Percentiles rank a stretch among this genome's conserved stretches.
Evolutionary conservation across 2,113 vertebrate genomes (phyloP).

Genomic region (Galemys pyrenaicus): DNA sequence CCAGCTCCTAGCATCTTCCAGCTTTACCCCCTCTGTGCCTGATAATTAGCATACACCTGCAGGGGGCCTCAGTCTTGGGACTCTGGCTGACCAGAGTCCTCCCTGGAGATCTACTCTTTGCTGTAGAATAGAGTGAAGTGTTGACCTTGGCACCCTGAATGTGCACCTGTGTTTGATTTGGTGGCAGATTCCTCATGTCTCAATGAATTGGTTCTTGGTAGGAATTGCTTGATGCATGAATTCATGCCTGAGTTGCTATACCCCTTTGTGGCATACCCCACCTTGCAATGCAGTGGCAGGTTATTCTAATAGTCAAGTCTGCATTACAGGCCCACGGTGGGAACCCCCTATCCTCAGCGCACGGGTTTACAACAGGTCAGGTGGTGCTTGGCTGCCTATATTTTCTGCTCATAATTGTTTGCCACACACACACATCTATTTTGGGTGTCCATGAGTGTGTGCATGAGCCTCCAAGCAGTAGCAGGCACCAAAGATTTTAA

Average conservation of each 20-base stretch:
- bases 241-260: not conserved
- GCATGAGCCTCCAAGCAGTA: not conserved
- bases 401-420: conserved; percentile 27
- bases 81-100: not conserved
- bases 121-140: not conserved
- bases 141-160: not conserved
- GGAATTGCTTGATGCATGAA: not conserved
- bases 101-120: not conserved
- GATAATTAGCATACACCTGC: not conserved
- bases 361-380: not conserved
- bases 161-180: not conserved
- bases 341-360: not conserved
- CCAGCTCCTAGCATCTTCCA: not conserved
- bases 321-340: not conserved
- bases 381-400: not conserved
- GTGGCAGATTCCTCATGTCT: not conserved
- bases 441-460: not conserved
- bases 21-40: not conserved
- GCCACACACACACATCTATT: not conserved
- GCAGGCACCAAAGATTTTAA: not conserved
- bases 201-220: not conserved
- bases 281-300: not conserved
- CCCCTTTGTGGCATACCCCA: not conserved
- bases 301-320: not conserved
- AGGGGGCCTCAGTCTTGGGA: not conserved